phyloP scores from a whole-genome alignment of 2,888 invertebrate genomes.

The Trichopoda pennipes region DNA sequence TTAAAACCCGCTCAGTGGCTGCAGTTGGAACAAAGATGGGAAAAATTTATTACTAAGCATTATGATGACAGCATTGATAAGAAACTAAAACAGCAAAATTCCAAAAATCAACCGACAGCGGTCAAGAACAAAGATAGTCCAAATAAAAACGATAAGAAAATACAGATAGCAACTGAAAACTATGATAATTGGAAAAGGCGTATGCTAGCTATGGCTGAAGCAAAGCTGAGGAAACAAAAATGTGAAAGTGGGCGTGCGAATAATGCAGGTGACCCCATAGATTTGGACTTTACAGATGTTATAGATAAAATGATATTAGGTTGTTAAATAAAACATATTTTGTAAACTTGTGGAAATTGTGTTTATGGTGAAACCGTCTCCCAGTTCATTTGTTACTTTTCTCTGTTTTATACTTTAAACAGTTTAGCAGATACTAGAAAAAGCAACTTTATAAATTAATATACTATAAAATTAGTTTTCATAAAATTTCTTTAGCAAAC shows the following conservation, averaged over 20 bases:
- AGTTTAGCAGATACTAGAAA: too few species aligned
- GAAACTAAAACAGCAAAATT: slow-evolving; percentile 56
- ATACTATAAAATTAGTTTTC: too few species aligned
- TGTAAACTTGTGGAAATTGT: not conserved
- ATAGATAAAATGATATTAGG: slow-evolving; percentile 63
- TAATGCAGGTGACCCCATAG: not conserved
- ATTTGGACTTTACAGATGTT: slow-evolving; percentile 45
- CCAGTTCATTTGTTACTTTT: too few species aligned
- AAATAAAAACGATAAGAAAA: slow-evolving; percentile 30
- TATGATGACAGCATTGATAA: slow-evolving; percentile 69
- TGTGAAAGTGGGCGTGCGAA: not conserved
- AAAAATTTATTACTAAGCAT: slow-evolving; percentile 79
- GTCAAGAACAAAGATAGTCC: slow-evolving; percentile 45
- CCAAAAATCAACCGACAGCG: not conserved
- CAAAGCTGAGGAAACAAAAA: slow-evolving; percentile 78
- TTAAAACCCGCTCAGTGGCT: slow-evolving; percentile 84
- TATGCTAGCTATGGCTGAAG: slow-evolving; percentile 81
- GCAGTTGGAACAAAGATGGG: slow-evolving; percentile 84
- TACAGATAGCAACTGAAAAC: slow-evolving; percentile 80
- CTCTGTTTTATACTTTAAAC: too few species aligned
- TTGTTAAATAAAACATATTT: slow-evolving; percentile 18
- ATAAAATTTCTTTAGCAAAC: too few species aligned
- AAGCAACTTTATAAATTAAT: too few species aligned
- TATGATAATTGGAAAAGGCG: slow-evolving; percentile 85
- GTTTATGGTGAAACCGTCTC: too few species aligned